phyloP scores from a whole-genome alignment of 2,113 vertebrate genomes.

The Spermophilus dauricus region DNA sequence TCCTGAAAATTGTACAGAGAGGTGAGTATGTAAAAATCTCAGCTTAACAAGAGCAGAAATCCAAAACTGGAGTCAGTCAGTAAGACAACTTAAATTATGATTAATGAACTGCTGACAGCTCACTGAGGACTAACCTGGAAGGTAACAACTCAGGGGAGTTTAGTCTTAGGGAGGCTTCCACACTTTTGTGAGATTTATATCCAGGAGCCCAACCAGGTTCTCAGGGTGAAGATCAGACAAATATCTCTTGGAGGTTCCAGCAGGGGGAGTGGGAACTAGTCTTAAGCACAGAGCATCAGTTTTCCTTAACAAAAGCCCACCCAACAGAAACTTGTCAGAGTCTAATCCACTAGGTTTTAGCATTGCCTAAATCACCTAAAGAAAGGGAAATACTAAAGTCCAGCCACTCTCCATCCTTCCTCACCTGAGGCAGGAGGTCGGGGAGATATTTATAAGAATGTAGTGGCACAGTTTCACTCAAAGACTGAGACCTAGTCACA shows the following conservation, averaged over 20 bases:
- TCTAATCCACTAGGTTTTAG: not conserved
- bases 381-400: not conserved
- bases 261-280: not conserved
- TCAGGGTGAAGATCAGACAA: not conserved
- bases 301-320: not conserved
- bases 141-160: not conserved
- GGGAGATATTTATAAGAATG: not conserved
- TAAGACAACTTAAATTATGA: not conserved
- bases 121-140: not conserved
- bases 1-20: not conserved
- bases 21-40: not conserved
- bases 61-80: not conserved
- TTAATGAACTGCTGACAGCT: not conserved
- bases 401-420: not conserved
- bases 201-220: not conserved
- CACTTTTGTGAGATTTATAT: not conserved
- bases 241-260: not conserved
- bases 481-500: not conserved
- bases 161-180: not conserved
- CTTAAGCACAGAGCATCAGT: not conserved
- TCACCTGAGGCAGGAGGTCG: not conserved
- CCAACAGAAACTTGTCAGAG: not conserved
- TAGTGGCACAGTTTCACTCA: not conserved
- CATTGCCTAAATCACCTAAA: not conserved
- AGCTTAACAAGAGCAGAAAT: not conserved